Evolutionary conservation across 64 coral and sea anemone genomes (phyloP), one percentile per base, ranked within the genome.

Genomic region (Montipora cactus): DNA sequence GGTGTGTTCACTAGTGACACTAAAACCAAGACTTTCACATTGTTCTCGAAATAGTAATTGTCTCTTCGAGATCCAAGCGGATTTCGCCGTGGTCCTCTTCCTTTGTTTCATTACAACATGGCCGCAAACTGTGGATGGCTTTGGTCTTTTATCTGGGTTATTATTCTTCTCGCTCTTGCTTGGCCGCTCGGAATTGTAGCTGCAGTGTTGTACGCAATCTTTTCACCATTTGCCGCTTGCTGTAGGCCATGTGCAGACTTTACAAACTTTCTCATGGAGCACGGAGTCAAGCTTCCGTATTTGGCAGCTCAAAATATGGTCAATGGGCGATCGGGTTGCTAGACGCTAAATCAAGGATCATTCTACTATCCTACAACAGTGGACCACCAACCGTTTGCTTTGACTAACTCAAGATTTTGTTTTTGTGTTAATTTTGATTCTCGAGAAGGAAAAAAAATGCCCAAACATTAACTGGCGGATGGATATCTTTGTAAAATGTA

Each of bases 141-240:
- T 19, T 99, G 98, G 98, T 96, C 95, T 53, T 89, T 99, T 55
- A 66, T 96, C 52, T 96, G 92, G 98, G 47, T 99, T 67, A 67
- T 96, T 14, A 75, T 93, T 89, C 89, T 99, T 8, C 37, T 99
- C 5, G 74, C 53, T 6, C 46, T 99, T 2, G 98, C 95, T 55
- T 99, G 98, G 98, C 98, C 95, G 0, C 68, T 96, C 5, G 98
- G 95, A 1, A 94, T 96, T 73, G 8, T 95, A 25, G 98, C 95
- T 14, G 98, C 95, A 1, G 92, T 99, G n/a, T 78, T 99, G n/a
- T 99, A 99, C 76, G 98, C 95, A 22, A 47, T 96, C 18, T 83
- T 99, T 53, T 99, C 98, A 57, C 98, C 98, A 15, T 99, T 99
- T 61, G 89, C 95, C 19, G 98, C 98, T 5, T 99, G 98, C 64